Evolutionary conservation across 2,888 invertebrate species (phyloP).

Genomic region (Gymnosoma rotundatum): DNA sequence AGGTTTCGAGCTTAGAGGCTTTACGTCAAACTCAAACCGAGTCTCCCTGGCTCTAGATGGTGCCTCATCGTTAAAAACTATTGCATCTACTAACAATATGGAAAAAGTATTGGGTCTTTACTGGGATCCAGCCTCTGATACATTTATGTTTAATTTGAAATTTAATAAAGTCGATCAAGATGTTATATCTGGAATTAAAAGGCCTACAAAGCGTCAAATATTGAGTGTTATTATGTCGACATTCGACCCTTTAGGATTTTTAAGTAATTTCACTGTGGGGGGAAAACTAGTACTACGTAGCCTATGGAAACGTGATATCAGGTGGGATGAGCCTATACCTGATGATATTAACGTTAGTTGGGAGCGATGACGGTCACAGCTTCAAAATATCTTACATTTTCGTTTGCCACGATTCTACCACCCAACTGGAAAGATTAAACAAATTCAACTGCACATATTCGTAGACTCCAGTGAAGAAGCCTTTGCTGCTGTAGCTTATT

Average conservation of each 20-base stretch:
- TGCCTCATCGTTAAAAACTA: slow-evolving; percentile 5
- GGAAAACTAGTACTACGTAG: neutral
- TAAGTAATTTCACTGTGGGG: slow-evolving; percentile 65
- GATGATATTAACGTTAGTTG: neutral
- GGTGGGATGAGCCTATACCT: neutral
- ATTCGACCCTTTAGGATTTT: slow-evolving; percentile 73
- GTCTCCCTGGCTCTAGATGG: slow-evolving; percentile 44
- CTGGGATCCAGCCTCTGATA: slow-evolving; percentile 27
- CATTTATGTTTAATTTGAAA: slow-evolving; percentile 60
- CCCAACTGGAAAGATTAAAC: neutral
- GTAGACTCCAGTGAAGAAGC: slow-evolving; percentile 27
- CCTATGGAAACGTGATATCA: slow-evolving; percentile 27
- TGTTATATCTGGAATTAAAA: slow-evolving; percentile 3
- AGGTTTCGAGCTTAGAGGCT: slow-evolving; percentile 57
- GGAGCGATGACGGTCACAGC: neutral
- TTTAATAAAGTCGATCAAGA: slow-evolving; percentile 14
- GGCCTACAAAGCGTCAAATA: slow-evolving; percentile 71
- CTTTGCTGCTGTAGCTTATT: slow-evolving; percentile 27
- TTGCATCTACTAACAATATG: neutral
- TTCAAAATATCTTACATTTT: slow-evolving; percentile 1
- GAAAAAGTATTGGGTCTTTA: slow-evolving; percentile 29
- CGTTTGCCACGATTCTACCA: neutral
- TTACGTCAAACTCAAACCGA: slow-evolving; percentile 51
- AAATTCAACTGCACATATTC: slow-evolving; percentile 23
- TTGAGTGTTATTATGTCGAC: slow-evolving; percentile 73